Evolutionary conservation across 2,888 invertebrate genomes (phyloP).

Genomic region (Erynnis tages): DNA sequence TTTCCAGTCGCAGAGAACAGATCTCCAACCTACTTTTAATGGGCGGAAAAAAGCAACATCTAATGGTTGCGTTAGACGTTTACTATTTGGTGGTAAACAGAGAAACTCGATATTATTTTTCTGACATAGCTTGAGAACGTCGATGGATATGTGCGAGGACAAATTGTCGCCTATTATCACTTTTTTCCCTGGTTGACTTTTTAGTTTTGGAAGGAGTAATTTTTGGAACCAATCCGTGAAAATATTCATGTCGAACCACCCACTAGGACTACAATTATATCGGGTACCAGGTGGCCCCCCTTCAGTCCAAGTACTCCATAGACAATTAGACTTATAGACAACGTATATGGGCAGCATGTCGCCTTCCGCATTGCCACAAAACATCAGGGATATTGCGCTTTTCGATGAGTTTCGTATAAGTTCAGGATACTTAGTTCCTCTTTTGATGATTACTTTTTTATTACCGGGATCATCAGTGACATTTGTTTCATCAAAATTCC

Average conservation of each 20-base stretch:
- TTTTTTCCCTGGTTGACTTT: constrained; percentile 39
- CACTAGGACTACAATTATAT: constrained; percentile 50
- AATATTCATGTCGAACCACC: constrained; percentile 46
- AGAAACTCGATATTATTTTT: constrained; percentile 46
- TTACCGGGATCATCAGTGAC: constrained; percentile 29
- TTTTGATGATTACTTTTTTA: constrained; percentile 30
- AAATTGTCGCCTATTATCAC: constrained; percentile 53
- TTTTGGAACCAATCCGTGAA: constrained; percentile 46
- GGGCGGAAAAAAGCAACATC: constrained; percentile 48
- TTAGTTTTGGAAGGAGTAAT: constrained; percentile 32
- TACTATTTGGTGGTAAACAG: constrained; percentile 44
- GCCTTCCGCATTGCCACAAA: constrained; percentile 25
- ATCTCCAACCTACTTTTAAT: constrained; percentile 35
- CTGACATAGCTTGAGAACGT: constrained; percentile 43
- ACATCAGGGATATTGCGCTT: constrained; percentile 27
- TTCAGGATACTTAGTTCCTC: constrained; percentile 27
- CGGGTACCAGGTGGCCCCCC: constrained; percentile 47
- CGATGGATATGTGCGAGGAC: constrained; percentile 42
- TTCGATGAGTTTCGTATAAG: constrained; percentile 24
- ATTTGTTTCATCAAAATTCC: constrained; percentile 34
- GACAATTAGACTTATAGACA: constrained; percentile 51
- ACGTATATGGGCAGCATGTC: constrained; percentile 48
- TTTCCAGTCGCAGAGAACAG: not conserved
- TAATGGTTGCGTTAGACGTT: constrained; percentile 45
- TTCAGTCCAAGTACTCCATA: constrained; percentile 51